These are phyloP conservation scores for Pemphredon lugubris DNA, from an alignment of 2,888 invertebrate genomes.

Conservation along the genomic window DNA sequence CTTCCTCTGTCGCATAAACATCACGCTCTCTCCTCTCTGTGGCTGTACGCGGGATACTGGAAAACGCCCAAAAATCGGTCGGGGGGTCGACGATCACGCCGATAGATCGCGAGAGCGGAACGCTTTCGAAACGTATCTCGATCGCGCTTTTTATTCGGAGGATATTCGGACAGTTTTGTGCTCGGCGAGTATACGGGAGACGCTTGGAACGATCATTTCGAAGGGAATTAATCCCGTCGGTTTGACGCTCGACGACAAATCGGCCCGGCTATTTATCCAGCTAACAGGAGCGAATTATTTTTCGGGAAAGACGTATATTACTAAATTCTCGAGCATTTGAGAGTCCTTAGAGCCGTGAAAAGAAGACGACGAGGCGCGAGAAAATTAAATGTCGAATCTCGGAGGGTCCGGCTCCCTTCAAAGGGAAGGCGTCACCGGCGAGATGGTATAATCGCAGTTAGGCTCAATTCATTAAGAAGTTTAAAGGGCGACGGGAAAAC, in stretches of 20 bases:
- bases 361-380: constrained; percentile 64
- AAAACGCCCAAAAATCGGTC: no score
- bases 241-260: not conserved
- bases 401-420: constrained; percentile 60
- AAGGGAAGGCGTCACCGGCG: constrained; percentile 59
- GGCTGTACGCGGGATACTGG: not conserved
- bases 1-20: constrained; percentile 52
- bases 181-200: no score
- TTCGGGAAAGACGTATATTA: constrained; percentile 10
- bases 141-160: no score
- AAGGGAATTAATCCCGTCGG: no score
- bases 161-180: no score
- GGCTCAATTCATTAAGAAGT: constrained; percentile 75
- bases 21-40: constrained; percentile 1
- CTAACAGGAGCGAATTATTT: constrained; percentile 24
- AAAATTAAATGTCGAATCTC: constrained; percentile 67
- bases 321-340: constrained; percentile 41
- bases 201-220: no score
- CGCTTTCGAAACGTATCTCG: no score
- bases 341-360: constrained; percentile 52
- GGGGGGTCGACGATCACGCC: not conserved
- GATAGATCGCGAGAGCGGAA: not conserved
- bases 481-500: constrained; percentile 60
- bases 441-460: constrained; percentile 71
- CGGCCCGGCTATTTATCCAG: not conserved